Base-by-base conservation (phyloP, 2,113 vertebrate genomes). In the Forbesichthys papilliferus region DNA sequence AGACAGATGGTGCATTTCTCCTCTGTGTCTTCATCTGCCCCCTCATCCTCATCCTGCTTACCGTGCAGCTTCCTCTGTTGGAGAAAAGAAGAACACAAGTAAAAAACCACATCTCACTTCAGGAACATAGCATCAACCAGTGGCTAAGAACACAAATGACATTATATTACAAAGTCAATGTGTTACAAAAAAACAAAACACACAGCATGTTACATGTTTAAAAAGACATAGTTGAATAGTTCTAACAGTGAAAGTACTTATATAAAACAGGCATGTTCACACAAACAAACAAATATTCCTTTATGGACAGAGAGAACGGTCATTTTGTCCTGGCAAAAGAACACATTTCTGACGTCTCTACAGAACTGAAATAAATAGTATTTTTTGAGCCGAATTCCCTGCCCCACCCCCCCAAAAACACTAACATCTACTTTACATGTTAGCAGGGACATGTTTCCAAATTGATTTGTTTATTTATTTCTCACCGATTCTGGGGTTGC, bases 1-100 rank as follows among this genome's bases (percentile, higher is more conserved):
- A 99, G 93, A 90, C 98, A 99, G 90, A 99, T 99, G 87, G 98
- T 99, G 90, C 98, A 99, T 79, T 99, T 99, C 89, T 99, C 98
- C 90, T 99, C 97, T 3, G 96, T 99, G 84, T 99, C 97, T 90
- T 99, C 97, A 70, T 99, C 98, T 64, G 95, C 95, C 56, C 93
- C 96, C 90, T 97, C 96, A 59, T 98, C 96, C 60, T 95, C 96
- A 63, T 99, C 96, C 89, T 98, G 95, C 87, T 99, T 98, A 87
- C 94, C 94, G 81, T 95, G 96, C 91, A 99, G 95, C 96, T 99
- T 99, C 93, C 97, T 98, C 98, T 99, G 97, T 94, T 92, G 79
- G 92, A 84, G 89, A 89, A 91, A 94, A 95, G 84, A 69, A 54
- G 61, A 65, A 68, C 64, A 78, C 60, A 42, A 42, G 36, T 6